Percentiles rank a stretch among this genome's conserved stretches.
Evolutionary conservation across 2,888 invertebrate species (phyloP).

Genomic region (Acrobasis consociella): DNA sequence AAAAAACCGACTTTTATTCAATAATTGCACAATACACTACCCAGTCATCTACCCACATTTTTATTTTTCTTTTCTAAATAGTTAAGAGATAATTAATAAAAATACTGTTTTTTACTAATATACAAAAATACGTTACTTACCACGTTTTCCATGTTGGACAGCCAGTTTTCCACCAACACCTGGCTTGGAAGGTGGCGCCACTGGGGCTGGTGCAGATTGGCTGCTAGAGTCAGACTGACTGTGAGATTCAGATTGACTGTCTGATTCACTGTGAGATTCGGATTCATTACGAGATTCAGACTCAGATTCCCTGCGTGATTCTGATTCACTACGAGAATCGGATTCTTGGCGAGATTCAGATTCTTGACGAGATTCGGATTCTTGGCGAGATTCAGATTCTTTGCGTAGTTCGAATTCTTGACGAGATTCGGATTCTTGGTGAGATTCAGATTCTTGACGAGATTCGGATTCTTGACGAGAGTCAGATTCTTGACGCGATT

Average conservation of each 20-base stretch:
- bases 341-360: not conserved
- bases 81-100: too few species aligned
- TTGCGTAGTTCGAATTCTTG: not conserved
- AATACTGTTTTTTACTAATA: too few species aligned
- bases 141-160: constrained; percentile 20
- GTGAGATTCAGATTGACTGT: not conserved
- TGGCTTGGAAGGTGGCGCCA: constrained; percentile 18
- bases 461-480: not conserved
- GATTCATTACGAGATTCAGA: not conserved
- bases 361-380: not conserved
- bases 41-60: too few species aligned
- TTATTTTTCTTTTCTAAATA: too few species aligned
- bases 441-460: not conserved
- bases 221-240: not conserved
- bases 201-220: not conserved
- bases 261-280: too few species aligned
- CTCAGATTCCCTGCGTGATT: not conserved
- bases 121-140: constrained; percentile 3
- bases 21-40: too few species aligned
- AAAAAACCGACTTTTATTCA: too few species aligned
- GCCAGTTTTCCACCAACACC: constrained; percentile 23
- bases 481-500: not conserved
- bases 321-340: not conserved
- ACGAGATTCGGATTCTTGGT: not conserved
- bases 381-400: not conserved